phyloP scores from a whole-genome alignment of 2,113 vertebrate genomes.

The Phycodurus eques region DNA sequence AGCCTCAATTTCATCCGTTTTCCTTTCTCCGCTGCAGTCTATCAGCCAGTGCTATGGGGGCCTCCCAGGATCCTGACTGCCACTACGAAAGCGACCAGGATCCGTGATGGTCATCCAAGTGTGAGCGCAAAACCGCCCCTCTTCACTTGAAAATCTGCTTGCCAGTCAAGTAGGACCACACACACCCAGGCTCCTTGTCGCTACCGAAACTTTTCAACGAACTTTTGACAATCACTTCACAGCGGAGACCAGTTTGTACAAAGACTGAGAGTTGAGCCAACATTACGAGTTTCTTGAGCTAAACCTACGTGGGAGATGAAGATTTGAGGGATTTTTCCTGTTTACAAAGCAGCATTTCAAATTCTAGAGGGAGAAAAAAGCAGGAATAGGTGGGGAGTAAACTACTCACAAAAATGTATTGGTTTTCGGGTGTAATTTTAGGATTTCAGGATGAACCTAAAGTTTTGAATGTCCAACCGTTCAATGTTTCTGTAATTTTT shows the following conservation, averaged over 20 bases:
- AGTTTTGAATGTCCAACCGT: too few relatives aligned
- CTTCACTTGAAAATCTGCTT: constrained; percentile 49
- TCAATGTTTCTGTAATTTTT: too few relatives aligned
- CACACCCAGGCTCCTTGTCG: constrained; percentile 34
- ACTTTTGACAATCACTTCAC: constrained; percentile 67
- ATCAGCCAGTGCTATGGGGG: constrained; percentile 68
- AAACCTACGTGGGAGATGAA: constrained; percentile 25
- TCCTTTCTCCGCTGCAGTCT: constrained; percentile 55
- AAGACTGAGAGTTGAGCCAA: constrained; percentile 49
- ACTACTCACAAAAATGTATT: background rate
- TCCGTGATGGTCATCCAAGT: constrained; percentile 63
- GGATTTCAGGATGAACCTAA: background rate
- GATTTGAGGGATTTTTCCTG: constrained; percentile 17
- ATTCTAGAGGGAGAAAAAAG: constrained; percentile 2
- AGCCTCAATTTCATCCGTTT: constrained; percentile 4
- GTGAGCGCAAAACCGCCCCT: constrained; percentile 45
- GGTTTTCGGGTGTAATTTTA: background rate
- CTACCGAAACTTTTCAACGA: constrained; percentile 46
- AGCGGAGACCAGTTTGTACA: constrained; percentile 37
- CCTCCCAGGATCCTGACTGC: constrained; percentile 75
- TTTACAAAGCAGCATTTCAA: constrained; percentile 22
- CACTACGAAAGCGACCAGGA: constrained; percentile 58
- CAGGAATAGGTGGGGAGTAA: background rate
- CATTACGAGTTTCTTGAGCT: constrained; percentile 38
- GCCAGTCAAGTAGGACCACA: constrained; percentile 40